Base-by-base conservation (phyloP, 2,888 invertebrate genomes). In the Tetramorium bicarinatum region DNA sequence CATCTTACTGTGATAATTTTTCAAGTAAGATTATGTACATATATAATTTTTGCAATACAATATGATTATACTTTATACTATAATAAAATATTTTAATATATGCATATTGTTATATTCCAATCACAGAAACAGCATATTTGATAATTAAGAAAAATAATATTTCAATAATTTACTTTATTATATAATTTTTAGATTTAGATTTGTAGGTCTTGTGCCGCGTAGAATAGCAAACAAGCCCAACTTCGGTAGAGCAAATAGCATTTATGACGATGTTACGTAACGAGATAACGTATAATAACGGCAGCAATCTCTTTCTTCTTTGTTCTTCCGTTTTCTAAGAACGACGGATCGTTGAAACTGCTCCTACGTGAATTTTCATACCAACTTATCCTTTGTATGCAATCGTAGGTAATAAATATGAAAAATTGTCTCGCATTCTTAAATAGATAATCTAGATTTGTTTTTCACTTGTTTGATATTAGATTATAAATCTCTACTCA, bases 51-150 rank as follows among this genome's bases (percentile, higher is more conserved):
- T 44, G 13, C 11, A 59, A 61, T 80, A 77, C 59, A 56, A 25
- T 34, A 34, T 81, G 71, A 54, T 77, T 83, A 85, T 62, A 87
- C 52, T 59, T 67, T 52, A 56, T 77, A 11, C 47, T 64, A 25
- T 66, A 66, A 44, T 38, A 66, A 44, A 66, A 15, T 54, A 9
- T 52, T 34, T 21, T 29, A 18, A 71, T 41, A 62, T 7, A 41
- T 9, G 9, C 11, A 38, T 62, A 21, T 15, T 64, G 64, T 41
- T 64, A 41, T 21, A 64, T 1, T 64, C 15, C 13, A 41, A 13
- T 64, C 62, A 15, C 15, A 41, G 9, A 64, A 13, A 9, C 15
- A 38, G 54, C 3, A 25, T 1, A 4, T 56, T 54, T 72, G 21
- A 41, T 15, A 71, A 29, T 41, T 21, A 41, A 41, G 2, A 59